Percentiles rank a stretch among this genome's conserved stretches.
Conservation (phyloP, 1,140 invertebrate genomes). For the Drosophila sucinea region DNA sequence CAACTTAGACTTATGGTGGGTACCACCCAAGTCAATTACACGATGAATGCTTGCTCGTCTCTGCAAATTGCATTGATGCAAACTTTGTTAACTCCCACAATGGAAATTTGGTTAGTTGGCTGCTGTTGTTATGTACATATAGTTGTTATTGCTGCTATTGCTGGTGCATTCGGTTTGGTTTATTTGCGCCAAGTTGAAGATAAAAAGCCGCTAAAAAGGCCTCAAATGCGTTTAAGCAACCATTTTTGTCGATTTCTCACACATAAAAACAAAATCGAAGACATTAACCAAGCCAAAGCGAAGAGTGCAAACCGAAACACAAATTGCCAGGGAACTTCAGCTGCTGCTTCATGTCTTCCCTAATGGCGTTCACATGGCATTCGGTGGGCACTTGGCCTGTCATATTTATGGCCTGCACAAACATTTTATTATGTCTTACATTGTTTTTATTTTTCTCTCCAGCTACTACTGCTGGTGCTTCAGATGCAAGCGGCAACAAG, state of each 20-base stretch:
- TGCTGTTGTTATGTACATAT: too few relatives aligned
- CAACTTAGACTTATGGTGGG: neutral
- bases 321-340: constrained; percentile 46
- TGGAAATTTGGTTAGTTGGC: constrained; percentile 49
- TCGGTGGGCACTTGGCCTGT: constrained; percentile 42
- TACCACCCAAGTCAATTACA: constrained; percentile 27
- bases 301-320: neutral
- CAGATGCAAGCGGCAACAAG: neutral
- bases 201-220: constrained; percentile 63
- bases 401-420: constrained; percentile 69
- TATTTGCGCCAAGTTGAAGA: constrained; percentile 50
- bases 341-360: constrained; percentile 62
- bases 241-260: constrained; percentile 62
- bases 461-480: neutral
- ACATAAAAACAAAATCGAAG: constrained; percentile 73
- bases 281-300: constrained; percentile 55
- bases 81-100: constrained; percentile 64
- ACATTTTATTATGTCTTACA: constrained; percentile 37
- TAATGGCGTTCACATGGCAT: constrained; percentile 63
- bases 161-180: constrained; percentile 42
- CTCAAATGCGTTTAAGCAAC: constrained; percentile 47
- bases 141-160: constrained; percentile 13
- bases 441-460: constrained; percentile 1
- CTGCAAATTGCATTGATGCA: constrained; percentile 23
- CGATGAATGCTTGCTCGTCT: constrained; percentile 35